phyloP scores from a whole-genome alignment of 2,113 vertebrate species.

The Tretioscincus oriximinensis region DNA sequence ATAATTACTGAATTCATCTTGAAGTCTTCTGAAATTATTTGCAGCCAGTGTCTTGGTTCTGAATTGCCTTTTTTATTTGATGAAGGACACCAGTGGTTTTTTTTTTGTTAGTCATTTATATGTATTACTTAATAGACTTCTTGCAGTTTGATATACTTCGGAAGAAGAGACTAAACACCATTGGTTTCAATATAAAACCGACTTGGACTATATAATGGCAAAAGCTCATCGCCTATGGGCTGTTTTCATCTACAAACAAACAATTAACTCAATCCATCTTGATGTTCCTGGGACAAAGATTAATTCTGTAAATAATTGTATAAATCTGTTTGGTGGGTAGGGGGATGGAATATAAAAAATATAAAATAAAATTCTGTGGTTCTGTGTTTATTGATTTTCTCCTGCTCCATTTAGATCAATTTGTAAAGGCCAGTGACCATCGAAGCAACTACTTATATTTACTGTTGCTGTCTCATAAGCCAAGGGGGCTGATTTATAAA shows the following conservation, averaged over 20 bases:
- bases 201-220: too few species aligned
- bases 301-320: too few species aligned
- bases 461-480: not conserved
- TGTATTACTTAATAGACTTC: too few species aligned
- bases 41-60: not conserved
- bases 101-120: not conserved
- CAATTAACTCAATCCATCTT: too few species aligned
- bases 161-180: too few species aligned
- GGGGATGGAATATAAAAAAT: too few species aligned
- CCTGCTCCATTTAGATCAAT: not conserved
- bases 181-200: too few species aligned
- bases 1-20: not conserved
- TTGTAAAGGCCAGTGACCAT: not conserved
- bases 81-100: not conserved
- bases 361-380: not conserved
- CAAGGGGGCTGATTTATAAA: not conserved
- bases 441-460: slow-evolving; percentile 2
- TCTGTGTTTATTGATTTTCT: not conserved
- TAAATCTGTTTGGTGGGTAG: too few species aligned
- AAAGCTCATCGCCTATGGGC: too few species aligned
- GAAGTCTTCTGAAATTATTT: not conserved
- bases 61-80: not conserved
- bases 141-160: too few species aligned
- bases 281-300: too few species aligned
- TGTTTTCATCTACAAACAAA: too few species aligned